Percentiles rank a stretch among this genome's conserved stretches.
phyloP scores from a whole-genome alignment of 2,888 invertebrate species.

The Bellardia pandia region DNA sequence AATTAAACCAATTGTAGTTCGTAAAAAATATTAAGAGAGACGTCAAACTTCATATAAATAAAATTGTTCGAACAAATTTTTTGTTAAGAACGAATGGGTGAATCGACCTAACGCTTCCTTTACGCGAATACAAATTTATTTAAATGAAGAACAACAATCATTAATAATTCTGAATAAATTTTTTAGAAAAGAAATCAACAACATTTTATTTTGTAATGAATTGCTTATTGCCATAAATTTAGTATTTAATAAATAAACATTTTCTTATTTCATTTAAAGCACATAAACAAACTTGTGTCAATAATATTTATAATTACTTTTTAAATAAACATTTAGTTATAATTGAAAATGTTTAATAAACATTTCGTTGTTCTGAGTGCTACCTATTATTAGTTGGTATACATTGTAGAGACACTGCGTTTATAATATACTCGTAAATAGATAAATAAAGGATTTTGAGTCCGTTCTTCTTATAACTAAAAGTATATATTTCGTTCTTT shows the following conservation, averaged over 20 bases:
- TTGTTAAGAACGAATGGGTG: too few species aligned
- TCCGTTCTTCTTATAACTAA: too few species aligned
- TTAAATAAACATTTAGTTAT: slow-evolving; percentile 78
- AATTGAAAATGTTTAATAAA: slow-evolving; percentile 15
- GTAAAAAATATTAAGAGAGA: too few species aligned
- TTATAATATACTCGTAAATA: too few species aligned
- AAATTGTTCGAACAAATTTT: too few species aligned
- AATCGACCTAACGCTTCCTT: slow-evolving; percentile 1
- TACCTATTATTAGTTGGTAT: background rate
- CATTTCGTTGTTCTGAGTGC: background rate
- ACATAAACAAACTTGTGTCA: slow-evolving; percentile 73
- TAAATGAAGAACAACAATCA: slow-evolving; percentile 32
- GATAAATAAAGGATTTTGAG: too few species aligned
- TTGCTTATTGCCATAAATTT: slow-evolving; percentile 52
- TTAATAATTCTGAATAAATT: slow-evolving; percentile 43
- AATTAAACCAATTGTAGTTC: too few species aligned
- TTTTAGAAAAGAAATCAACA: slow-evolving; percentile 1
- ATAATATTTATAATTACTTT: slow-evolving; percentile 81
- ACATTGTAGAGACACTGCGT: too few species aligned
- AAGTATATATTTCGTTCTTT: too few species aligned
- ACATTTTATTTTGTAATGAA: slow-evolving; percentile 21
- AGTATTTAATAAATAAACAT: slow-evolving; percentile 63
- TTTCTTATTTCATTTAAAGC: slow-evolving; percentile 17
- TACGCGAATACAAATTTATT: slow-evolving; percentile 48
- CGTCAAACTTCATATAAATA: too few species aligned